Evolutionary conservation across 1,140 invertebrate species (phyloP).

Genomic region (Psilanteris sp.): DNA sequence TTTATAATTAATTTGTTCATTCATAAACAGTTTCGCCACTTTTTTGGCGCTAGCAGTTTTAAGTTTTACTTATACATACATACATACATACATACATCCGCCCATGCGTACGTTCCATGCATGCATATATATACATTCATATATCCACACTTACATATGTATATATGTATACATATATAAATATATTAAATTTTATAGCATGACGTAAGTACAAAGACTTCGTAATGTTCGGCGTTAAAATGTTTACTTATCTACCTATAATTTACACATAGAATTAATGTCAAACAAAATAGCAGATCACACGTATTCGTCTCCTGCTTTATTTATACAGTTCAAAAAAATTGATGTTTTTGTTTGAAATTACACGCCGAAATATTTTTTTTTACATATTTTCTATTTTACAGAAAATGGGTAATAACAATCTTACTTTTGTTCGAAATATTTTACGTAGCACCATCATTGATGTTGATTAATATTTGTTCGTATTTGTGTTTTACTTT

Average conservation of each 20-base stretch:
- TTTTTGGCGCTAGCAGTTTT: slow-evolving; percentile 64
- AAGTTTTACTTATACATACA: slow-evolving; percentile 49
- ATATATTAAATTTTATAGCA: slow-evolving; percentile 58
- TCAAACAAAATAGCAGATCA: slow-evolving; percentile 70
- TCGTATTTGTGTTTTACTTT: slow-evolving; percentile 35
- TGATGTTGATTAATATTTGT: slow-evolving; percentile 27
- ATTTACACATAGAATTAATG: slow-evolving; percentile 72
- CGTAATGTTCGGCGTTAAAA: slow-evolving; percentile 61
- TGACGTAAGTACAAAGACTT: slow-evolving; percentile 54
- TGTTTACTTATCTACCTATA: slow-evolving; percentile 69
- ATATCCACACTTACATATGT: too few relatives aligned
- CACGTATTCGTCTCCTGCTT: slow-evolving; percentile 63
- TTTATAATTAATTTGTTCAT: slow-evolving; percentile 63
- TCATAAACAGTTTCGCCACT: slow-evolving; percentile 72
- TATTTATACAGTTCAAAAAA: slow-evolving; percentile 29
- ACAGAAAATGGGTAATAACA: too few relatives aligned
- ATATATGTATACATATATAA: slow-evolving; percentile 33
- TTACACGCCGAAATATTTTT: slow-evolving; percentile 42
- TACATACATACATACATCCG: too few relatives aligned
- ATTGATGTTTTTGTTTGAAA: slow-evolving; percentile 42
- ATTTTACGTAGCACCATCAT: slow-evolving; percentile 43
- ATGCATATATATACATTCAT: too few relatives aligned
- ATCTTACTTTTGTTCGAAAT: slow-evolving; percentile 22
- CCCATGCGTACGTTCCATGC: too few relatives aligned
- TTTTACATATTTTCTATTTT: slow-evolving; percentile 8